Evolutionary conservation across 2,113 vertebrate species (phyloP).

Genomic region (Chitala chitala): DNA sequence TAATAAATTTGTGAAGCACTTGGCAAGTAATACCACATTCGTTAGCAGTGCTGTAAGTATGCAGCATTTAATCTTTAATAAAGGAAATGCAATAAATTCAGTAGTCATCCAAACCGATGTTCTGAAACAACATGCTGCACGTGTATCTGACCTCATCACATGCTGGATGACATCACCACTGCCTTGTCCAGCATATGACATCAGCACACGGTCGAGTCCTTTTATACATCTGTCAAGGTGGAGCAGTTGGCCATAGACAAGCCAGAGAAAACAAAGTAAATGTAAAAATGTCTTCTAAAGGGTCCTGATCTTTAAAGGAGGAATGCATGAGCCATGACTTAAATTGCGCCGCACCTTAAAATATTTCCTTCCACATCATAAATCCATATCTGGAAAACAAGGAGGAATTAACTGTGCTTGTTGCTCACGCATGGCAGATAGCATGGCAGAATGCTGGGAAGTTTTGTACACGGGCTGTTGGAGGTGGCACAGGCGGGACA

Average conservation of each 20-base stretch:
- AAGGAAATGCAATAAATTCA: too few species aligned
- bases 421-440: constrained; percentile 33
- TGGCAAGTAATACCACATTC: too few species aligned
- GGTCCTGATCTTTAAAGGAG: constrained; percentile 30
- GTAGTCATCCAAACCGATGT: too few species aligned
- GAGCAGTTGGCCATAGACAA: constrained; percentile 18
- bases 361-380: constrained; percentile 48
- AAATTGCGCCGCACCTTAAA: constrained; percentile 35
- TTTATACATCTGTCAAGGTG: constrained; percentile 32
- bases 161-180: constrained; percentile 33
- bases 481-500: constrained; percentile 28
- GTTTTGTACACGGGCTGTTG: constrained; percentile 36
- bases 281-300: constrained; percentile 34
- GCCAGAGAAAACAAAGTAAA: constrained; percentile 40
- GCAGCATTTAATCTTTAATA: too few species aligned
- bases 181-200: constrained; percentile 40
- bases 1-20: too few species aligned
- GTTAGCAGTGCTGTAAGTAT: too few species aligned
- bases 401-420: constrained; percentile 31
- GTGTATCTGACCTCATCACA: too few species aligned
- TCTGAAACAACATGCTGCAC: too few species aligned
- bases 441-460: constrained; percentile 39
- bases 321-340: constrained; percentile 36
- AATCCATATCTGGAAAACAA: constrained; percentile 46
- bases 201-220: constrained; percentile 39